Evolutionary conservation across 2,888 invertebrate genomes (phyloP).

Genomic region (Dermolepida albohirtum): DNA sequence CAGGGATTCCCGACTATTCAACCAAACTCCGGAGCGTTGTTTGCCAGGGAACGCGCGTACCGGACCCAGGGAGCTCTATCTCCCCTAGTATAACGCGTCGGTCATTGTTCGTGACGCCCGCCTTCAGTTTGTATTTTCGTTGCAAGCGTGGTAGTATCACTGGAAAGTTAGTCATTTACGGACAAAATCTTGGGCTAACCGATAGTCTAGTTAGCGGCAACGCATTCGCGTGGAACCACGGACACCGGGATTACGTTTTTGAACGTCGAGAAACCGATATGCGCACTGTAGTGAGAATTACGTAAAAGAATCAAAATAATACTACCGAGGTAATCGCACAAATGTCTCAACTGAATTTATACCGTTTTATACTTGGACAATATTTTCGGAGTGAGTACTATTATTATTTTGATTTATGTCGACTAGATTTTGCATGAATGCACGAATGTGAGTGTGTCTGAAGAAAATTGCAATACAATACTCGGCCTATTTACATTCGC

Average conservation of each 20-base stretch:
- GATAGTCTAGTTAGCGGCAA: background rate
- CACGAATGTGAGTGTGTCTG: background rate
- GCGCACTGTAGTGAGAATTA: background rate
- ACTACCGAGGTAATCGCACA: slow-evolving; percentile 26
- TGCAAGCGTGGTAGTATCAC: slow-evolving; percentile 7
- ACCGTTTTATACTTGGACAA: slow-evolving; percentile 46
- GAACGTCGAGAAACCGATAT: background rate
- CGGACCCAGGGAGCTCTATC: too few relatives aligned
- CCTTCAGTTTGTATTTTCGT: slow-evolving; percentile 1
- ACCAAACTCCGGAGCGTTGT: too few relatives aligned
- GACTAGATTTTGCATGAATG: background rate
- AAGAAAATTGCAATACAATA: too few relatives aligned
- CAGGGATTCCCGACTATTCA: too few relatives aligned
- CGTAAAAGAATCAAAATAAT: too few relatives aligned
- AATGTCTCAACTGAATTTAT: slow-evolving; percentile 48
- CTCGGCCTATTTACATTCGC: too few relatives aligned
- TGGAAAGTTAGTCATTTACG: background rate
- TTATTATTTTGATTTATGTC: slow-evolving; percentile 15
- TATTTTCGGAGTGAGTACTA: slow-evolving; percentile 50
- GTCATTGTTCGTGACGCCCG: too few relatives aligned
- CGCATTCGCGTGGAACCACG: too few relatives aligned
- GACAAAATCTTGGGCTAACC: background rate
- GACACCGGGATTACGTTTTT: too few relatives aligned
- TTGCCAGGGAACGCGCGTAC: too few relatives aligned
- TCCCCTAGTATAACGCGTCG: too few relatives aligned